Evolutionary conservation across 2,113 vertebrate genomes (phyloP).

Genomic region (Cynopterus brachyotis): DNA sequence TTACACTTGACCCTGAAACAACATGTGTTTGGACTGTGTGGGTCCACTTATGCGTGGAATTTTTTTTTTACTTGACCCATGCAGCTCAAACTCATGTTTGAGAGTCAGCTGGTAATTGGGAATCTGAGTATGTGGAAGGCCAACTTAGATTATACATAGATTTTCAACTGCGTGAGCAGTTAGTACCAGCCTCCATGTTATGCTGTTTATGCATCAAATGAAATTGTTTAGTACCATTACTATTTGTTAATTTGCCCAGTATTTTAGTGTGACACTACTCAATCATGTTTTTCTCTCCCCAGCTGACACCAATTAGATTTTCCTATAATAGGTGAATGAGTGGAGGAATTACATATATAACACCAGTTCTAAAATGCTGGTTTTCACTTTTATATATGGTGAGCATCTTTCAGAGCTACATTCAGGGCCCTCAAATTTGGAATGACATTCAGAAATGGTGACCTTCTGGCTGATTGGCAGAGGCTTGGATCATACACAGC

Average conservation of each 20-base stretch:
- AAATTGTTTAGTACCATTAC: background rate
- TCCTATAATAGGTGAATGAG: background rate
- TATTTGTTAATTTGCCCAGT: background rate
- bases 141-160: background rate
- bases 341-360: background rate
- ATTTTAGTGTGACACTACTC: background rate
- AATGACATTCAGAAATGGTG: background rate
- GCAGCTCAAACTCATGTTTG: background rate
- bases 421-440: background rate
- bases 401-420: background rate
- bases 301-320: background rate
- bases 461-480: background rate
- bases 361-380: background rate
- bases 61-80: background rate
- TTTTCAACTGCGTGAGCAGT: background rate
- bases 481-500: background rate
- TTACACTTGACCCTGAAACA: background rate
- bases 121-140: background rate
- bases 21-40: too few relatives aligned
- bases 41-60: background rate
- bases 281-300: background rate
- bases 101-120: background rate
- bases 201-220: background rate
- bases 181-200: rapidly evolving
- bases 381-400: background rate